phyloP scores from a whole-genome alignment of 2,113 vertebrate genomes.

The Dasyurus viverrinus region DNA sequence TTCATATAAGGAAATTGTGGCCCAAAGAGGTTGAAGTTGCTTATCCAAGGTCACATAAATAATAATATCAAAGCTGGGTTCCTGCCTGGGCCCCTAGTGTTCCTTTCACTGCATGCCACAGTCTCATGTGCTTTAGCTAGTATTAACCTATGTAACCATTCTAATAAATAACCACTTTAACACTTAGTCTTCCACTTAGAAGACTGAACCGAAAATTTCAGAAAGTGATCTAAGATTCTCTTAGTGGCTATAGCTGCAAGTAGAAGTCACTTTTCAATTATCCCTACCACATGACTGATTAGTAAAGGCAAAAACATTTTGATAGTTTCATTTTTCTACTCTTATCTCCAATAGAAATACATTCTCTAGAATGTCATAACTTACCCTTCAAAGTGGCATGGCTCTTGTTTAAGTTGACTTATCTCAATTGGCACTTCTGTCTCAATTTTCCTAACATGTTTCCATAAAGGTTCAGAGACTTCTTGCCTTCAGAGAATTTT shows the following conservation, averaged over 20 bases:
- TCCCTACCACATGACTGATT: fast-evolving
- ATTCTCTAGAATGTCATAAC: not conserved
- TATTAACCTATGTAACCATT: not conserved
- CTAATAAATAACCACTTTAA: not conserved
- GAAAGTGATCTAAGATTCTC: not conserved
- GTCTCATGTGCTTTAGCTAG: not conserved
- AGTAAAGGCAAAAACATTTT: not conserved
- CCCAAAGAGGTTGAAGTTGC: not conserved
- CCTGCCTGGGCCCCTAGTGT: not conserved
- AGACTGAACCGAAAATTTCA: not conserved
- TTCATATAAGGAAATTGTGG: not conserved
- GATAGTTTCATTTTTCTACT: not conserved
- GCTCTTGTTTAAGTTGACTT: fast-evolving
- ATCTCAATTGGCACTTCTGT: fast-evolving
- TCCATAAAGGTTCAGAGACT: fast-evolving
- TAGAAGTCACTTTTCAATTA: not conserved
- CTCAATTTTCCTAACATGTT: not conserved
- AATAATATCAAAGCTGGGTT: not conserved
- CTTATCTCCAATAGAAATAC: not conserved
- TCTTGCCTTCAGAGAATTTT: not conserved
- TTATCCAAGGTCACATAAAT: not conserved
- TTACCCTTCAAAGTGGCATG: fast-evolving
- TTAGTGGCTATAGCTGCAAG: not conserved
- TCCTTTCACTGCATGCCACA: not conserved
- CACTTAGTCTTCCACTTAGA: not conserved